Base-by-base conservation (phyloP, 2,113 vertebrate genomes). In the Sclerurus mexicanus region DNA sequence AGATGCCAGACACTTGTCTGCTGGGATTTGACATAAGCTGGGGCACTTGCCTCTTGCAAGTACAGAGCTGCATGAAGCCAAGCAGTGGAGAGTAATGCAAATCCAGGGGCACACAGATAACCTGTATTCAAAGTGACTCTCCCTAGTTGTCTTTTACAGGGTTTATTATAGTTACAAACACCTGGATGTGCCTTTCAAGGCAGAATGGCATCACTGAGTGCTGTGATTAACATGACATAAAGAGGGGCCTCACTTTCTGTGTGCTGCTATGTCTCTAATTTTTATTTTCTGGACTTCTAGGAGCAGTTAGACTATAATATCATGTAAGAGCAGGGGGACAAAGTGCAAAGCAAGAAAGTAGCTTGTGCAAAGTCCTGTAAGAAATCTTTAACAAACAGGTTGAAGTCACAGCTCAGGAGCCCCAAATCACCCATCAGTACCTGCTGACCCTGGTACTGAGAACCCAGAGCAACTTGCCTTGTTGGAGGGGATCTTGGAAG, bases 381-480 rank as follows among this genome's bases (percentile, higher is more conserved):
- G 31, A 93, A 42, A 10, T 2, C 9, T 46, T 74, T 73, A 58
- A 18, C 10, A 10, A 35, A 9, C 3, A 66, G 24, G 18, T 50
- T 63, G 53, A n/a, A 58, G 28, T 47, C 20, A 11, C 12, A 73
- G 14, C 21, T 69, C 30, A 30, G 63, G 39, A 83, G 8, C 49
- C 37, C 9, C 40, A 73, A 6, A 49, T 60, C 1, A 1, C 9
- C 17, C 16, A 11, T 15, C 30, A 40, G 42, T 28, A 5, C 8
- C 6, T 0, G 0, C 2, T 39, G 50, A 53, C 23, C 22, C 14
- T 59, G 27, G n/a, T 25, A 7, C 31, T 62, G 71, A 58, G 37
- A 55, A 49, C 19, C 19, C 47, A 76, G 50, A 73, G 60, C 16
- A 44, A 10, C 0, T 0, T 33, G 33, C 7, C 22, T 56, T 18